Percentiles rank a stretch among this genome's conserved stretches.
Evolutionary conservation across 2,113 vertebrate genomes (phyloP).

Genomic region (Campylorhamphus procurvoides): DNA sequence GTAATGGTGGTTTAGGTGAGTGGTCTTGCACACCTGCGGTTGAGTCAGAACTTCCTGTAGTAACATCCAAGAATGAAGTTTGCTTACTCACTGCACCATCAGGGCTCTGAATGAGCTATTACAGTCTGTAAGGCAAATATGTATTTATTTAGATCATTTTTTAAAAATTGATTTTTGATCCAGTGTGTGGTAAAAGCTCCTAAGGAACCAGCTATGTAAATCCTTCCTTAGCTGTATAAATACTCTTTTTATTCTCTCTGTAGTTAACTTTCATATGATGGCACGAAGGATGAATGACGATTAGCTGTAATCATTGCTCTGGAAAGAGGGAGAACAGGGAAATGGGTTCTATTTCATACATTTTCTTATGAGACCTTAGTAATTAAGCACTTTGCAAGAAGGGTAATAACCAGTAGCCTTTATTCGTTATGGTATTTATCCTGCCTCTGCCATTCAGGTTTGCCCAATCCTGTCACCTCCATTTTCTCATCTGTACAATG

Average conservation of each 20-base stretch:
- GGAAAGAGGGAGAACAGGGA: not conserved
- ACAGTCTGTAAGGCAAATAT: not conserved
- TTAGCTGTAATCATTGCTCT: not conserved
- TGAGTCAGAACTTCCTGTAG: not conserved
- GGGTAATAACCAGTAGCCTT: not conserved
- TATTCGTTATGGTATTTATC: not conserved
- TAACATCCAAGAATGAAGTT: not conserved
- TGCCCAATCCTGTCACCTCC: not conserved
- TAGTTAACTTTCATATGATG: constrained; percentile 6
- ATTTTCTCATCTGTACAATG: not conserved
- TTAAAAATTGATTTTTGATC: constrained; percentile 34
- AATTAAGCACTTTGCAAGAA: not conserved
- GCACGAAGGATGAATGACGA: constrained; percentile 6
- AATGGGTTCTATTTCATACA: not conserved
- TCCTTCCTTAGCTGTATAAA: constrained; percentile 39
- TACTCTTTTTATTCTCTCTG: constrained; percentile 17
- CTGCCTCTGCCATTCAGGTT: not conserved
- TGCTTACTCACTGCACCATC: not conserved
- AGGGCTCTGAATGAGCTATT: not conserved
- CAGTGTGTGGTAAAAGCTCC: not conserved
- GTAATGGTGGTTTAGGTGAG: not conserved
- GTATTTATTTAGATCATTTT: constrained; percentile 44
- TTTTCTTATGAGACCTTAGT: not conserved
- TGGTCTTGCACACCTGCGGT: not conserved
- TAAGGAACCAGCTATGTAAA: constrained; percentile 33